Conservation (phyloP, 2,113 vertebrate species). For the Pogona vitticeps region DNA sequence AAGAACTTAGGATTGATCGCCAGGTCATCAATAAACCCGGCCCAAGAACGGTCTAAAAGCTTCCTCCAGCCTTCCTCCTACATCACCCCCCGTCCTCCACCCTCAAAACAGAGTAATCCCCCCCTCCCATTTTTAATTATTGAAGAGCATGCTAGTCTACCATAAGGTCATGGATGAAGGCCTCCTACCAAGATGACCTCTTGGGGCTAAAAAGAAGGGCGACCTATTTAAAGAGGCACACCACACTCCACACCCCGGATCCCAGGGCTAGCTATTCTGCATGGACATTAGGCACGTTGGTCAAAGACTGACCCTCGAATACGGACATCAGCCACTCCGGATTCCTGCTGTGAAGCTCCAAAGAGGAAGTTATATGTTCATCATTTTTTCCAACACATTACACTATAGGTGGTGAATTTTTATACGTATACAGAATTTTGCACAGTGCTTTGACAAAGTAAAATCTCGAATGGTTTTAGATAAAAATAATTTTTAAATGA, state of each 20-base stretch:
- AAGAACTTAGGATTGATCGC: constrained; percentile 80
- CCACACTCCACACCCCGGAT: too few relatives aligned
- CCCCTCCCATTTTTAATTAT: constrained; percentile 72
- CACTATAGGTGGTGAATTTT: too few relatives aligned
- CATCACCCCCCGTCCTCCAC: constrained; percentile 52
- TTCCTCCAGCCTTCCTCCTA: constrained; percentile 81
- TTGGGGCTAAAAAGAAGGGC: not conserved
- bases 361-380: too few relatives aligned
- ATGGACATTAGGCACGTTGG: too few relatives aligned
- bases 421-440: too few relatives aligned
- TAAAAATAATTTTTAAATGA: too few relatives aligned
- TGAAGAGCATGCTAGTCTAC: constrained; percentile 72
- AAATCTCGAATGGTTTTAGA: too few relatives aligned
- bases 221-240: constrained; percentile 42
- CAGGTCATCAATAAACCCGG: constrained; percentile 89
- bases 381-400: too few relatives aligned
- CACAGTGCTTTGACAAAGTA: too few relatives aligned
- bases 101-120: constrained; percentile 66
- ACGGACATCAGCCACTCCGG: not conserved
- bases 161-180: constrained; percentile 56
- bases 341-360: not conserved
- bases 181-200: constrained; percentile 63
- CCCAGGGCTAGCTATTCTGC: too few relatives aligned
- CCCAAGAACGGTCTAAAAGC: constrained; percentile 81
- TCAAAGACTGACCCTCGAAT: not conserved